Base-by-base conservation (phyloP, 2,888 invertebrate species). In the Plebejus melissa region DNA sequence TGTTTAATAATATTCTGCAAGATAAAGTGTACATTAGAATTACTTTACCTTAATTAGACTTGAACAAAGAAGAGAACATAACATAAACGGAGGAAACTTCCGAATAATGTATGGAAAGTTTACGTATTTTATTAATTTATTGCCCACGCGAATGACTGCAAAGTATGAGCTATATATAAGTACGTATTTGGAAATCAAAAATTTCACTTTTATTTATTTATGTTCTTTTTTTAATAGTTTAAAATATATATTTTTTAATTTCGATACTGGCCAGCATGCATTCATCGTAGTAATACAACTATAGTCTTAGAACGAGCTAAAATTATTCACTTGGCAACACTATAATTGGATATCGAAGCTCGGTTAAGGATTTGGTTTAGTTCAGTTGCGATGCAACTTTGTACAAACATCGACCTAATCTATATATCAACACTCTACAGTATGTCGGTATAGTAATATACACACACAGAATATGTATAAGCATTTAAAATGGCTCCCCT, bases 271-370 rank as follows among this genome's bases (percentile, higher is more conserved):
- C 50, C 69, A 57, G 57, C 5, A 57, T 75, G 57, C 57, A 58
- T 4, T 36, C 69, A 65, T 65, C 46, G 41, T 50, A 11, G 16
- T 74, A 57, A 76, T 80, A 78, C 69, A 74, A 9, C 74, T 79
- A 50, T 74, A 75, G 82, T 84, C 82, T 79, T 80, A 80, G 80
- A 65, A 81, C 80, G 78, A 82, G 78, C 81, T 83, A 83, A 78
- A 78, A 81, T 80, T 80, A 77, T 79, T 82, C 82, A 82, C 83
- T 88, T 87, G 85, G 84, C 85, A 84, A 82, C 81, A 82, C 87
- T 89, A 89, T 88, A 88, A 89, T 88, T 88, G 87, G 85, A 83
- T 87, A 86, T 79, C 80, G 81, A 90, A 90, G 90, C 90, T 90
- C 90, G 87, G 87, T 83, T 82, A 79, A 80, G 81, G 81, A 80